phyloP scores from a whole-genome alignment of 2,888 invertebrate species.

The Dinocampus coccinellae region DNA sequence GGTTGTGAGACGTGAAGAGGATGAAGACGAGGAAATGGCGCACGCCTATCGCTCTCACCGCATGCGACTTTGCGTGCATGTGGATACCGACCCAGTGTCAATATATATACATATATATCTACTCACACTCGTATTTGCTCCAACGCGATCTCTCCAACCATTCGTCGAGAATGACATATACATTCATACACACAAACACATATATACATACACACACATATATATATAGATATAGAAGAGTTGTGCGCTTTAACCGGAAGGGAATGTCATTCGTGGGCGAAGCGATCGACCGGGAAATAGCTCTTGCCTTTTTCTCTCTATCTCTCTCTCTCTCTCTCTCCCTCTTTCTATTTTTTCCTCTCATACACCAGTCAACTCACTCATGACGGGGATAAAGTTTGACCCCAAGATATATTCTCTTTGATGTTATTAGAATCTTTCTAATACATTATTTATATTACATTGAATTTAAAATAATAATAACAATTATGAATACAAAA shows the following conservation, averaged over 20 bases:
- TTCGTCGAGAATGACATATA: not conserved
- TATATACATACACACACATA: not conserved
- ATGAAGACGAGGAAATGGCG: constrained; percentile 24
- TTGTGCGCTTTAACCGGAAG: constrained; percentile 34
- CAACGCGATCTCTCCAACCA: not conserved
- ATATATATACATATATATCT: not conserved
- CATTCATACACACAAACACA: not conserved
- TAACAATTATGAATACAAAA: too few species aligned
- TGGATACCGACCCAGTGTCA: not conserved
- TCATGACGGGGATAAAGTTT: constrained; percentile 7
- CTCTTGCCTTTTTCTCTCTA: too few species aligned
- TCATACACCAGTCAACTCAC: not conserved
- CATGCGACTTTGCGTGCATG: constrained; percentile 40
- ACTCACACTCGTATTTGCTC: constrained; percentile 3
- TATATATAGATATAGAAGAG: not conserved
- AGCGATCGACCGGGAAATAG: constrained; percentile 46
- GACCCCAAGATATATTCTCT: constrained; percentile 17
- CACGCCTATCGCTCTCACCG: constrained; percentile 33
- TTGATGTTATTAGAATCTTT: constrained; percentile 9
- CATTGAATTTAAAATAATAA: not conserved
- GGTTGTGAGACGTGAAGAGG: not conserved
- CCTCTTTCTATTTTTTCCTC: too few species aligned
- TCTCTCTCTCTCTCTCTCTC: too few species aligned
- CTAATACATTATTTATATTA: constrained; percentile 2
- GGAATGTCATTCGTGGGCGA: constrained; percentile 41